Evolutionary conservation across 2,888 invertebrate species (phyloP), one percentile per base, ranked within the genome.

Genomic region (Acanthosepion esculentum): DNA sequence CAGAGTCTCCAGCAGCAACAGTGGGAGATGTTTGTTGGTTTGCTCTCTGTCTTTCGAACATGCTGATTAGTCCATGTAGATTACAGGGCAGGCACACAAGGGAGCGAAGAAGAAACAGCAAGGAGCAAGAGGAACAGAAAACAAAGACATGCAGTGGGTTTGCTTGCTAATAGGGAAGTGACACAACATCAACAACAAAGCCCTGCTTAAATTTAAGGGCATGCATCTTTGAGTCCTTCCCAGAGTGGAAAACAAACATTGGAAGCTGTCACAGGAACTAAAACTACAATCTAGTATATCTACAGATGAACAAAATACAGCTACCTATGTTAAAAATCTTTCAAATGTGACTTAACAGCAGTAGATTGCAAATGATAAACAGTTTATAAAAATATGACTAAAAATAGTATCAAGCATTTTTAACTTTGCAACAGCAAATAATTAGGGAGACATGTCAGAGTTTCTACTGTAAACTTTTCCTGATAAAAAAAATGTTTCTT

Each of bases 21-120:
- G 50, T 94, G 64, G 94, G 94, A 93, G n/a, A 53, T n/a, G 53
- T 48, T 93, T 92, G 92, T 59, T 94, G 94, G 64, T 59, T 94
- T 94, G 94, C 59, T 64, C 64, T 64, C 94, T 94, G 94, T 55
- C 94, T 94, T 53, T 94, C 94, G 64, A 94, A 94, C 94, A 94
- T 94, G 94, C 94, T 94, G 94, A 48, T 94, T 64, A 55, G 94
- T 94, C 93, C 93, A 93, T 93, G 93, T 93, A 29, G 93, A 93
- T 93, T 78, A 48, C n/a, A 50, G 93, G 93, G 93, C 93, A 93
- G 93, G 93, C 93, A 93, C 93, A 93, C 78, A 78, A 78, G 93
- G 93, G 93, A 50, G 93, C 93, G 93, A 48, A 93, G 93, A 93
- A 93, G 93, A 53, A 93, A 93, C 93, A 93, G 93, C 93, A 53